Percentiles rank a stretch among this genome's conserved stretches.
Evolutionary conservation across 1,140 invertebrate species (phyloP).

Genomic region (Trinorchestia longiramus): DNA sequence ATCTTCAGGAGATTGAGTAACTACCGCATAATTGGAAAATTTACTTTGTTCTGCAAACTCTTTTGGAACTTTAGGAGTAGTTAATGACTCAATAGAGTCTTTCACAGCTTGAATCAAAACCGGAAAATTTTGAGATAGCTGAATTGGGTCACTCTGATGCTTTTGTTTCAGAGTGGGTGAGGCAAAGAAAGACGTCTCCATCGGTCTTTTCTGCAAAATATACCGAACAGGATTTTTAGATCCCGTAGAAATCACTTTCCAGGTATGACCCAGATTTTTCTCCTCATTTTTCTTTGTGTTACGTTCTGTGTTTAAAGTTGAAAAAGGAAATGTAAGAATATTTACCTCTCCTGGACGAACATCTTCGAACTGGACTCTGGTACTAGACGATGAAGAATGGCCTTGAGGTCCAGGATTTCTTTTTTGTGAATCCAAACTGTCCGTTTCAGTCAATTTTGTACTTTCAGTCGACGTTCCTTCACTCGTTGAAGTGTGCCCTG

Average conservation of each 20-base stretch:
- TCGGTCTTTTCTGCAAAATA: background rate
- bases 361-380: background rate
- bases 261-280: background rate
- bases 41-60: background rate
- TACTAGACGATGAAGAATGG: background rate
- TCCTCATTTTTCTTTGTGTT: background rate
- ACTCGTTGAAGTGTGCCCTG: background rate
- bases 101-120: background rate
- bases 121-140: background rate
- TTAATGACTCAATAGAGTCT: background rate
- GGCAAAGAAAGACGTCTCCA: background rate
- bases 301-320: background rate
- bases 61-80: background rate
- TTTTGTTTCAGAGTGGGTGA: background rate
- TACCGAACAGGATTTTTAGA: background rate
- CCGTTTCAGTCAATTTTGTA: background rate
- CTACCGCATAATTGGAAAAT: background rate
- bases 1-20: background rate
- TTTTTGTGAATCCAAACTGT: background rate
- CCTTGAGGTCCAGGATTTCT: background rate
- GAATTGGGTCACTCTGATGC: background rate
- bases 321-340: slow-evolving; percentile 10
- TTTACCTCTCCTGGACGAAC: slow-evolving; percentile 49
- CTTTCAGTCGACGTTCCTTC: background rate
- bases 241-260: background rate